phyloP scores from a whole-genome alignment of 2,888 invertebrate species.

The Phengaris arion region DNA sequence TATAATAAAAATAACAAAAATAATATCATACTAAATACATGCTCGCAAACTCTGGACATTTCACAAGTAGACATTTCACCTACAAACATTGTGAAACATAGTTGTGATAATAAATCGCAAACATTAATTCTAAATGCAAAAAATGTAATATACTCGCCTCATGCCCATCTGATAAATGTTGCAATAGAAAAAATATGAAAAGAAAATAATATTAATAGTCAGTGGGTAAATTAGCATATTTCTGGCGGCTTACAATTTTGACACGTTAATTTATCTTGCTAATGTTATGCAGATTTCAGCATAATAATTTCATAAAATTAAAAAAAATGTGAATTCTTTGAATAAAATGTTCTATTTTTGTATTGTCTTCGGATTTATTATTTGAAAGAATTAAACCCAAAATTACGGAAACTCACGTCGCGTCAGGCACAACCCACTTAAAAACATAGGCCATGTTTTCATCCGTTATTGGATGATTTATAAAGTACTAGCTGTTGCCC shows the following conservation, averaged over 20 bases:
- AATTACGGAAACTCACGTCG: no score
- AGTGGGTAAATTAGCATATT: conserved; percentile 1
- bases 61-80: background rate
- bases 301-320: background rate
- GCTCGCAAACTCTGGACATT: no score
- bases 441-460: no score
- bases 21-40: no score
- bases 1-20: no score
- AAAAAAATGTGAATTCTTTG: background rate
- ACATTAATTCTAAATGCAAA: background rate
- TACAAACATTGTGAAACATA: background rate
- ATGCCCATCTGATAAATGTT: background rate
- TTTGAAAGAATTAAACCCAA: no score
- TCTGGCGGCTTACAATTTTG: background rate
- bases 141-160: background rate
- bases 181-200: conserved; percentile 1
- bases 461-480: background rate
- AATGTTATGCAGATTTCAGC: background rate
- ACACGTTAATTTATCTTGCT: conserved; percentile 4
- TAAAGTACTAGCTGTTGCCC: no score
- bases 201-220: conserved; percentile 3
- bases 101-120: conserved; percentile 10
- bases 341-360: background rate
- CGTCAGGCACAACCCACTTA: no score
- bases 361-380: no score